phyloP scores from a whole-genome alignment of 2,888 invertebrate genomes.

The Taphrorychus bicolor region DNA sequence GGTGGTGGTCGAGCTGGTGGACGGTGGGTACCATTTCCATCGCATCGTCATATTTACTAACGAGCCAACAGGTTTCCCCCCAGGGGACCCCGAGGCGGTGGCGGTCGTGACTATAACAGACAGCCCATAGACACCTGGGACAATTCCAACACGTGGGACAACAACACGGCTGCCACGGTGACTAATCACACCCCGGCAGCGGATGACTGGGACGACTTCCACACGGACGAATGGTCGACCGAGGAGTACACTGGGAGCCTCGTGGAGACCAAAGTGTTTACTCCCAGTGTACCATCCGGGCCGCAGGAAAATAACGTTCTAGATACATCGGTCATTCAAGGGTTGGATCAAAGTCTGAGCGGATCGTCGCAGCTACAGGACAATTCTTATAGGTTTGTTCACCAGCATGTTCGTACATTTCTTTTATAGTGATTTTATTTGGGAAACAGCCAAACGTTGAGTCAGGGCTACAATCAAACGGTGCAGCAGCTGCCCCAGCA shows the following conservation, averaged over 20 bases:
- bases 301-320: not conserved
- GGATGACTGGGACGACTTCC: conserved; percentile 69
- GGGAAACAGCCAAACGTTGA: conserved; percentile 25
- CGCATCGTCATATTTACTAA: not conserved
- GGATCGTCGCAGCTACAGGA: conserved; percentile 13
- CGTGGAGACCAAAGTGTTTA: conserved; percentile 93
- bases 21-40: conserved; percentile 44
- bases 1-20: conserved; percentile 58
- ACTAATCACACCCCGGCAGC: conserved; percentile 42
- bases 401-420: not conserved
- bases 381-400: conserved; percentile 12
- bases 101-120: conserved; percentile 48
- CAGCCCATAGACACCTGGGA: conserved; percentile 67
- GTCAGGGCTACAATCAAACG: conserved; percentile 38
- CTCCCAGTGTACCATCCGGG: conserved; percentile 66
- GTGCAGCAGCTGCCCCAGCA: conserved; percentile 44
- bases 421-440: not conserved
- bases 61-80: conserved; percentile 41
- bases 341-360: conserved; percentile 17
- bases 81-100: conserved; percentile 59
- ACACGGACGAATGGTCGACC: conserved; percentile 66
- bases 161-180: conserved; percentile 45
- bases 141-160: conserved; percentile 60
- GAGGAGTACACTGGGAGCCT: conserved; percentile 96
- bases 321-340: no score